Evolutionary conservation across 2,797 vertebrate genomes (phyloP).

Genomic region (Acestrorhynchus altus): DNA sequence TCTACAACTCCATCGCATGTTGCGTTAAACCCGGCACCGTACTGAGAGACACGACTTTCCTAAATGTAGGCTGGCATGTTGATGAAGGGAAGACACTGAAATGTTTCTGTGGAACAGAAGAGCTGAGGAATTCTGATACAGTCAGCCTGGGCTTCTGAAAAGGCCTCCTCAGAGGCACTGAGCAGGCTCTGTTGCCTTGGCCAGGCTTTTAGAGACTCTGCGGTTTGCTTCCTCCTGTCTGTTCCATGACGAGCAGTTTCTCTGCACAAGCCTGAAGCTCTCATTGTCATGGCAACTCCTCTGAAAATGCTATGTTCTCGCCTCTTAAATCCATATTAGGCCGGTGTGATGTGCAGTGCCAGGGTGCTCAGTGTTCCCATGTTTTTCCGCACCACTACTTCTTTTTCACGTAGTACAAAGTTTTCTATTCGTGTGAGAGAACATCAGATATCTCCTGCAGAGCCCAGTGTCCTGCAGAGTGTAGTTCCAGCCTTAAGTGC

Average conservation of each 20-base stretch:
- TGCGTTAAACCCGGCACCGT: too few relatives aligned
- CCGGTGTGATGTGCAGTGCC: not conserved
- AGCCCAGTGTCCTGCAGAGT: not conserved
- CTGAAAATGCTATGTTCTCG: conserved; percentile 21
- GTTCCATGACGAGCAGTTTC: conserved; percentile 12
- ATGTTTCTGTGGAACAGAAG: not conserved
- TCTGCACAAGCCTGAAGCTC: not conserved
- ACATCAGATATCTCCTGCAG: not conserved
- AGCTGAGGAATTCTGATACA: not conserved
- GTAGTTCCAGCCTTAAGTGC: not conserved
- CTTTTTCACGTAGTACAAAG: not conserved
- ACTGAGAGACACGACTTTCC: too few relatives aligned
- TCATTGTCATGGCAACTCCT: conserved; percentile 51
- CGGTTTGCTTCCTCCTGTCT: conserved; percentile 6
- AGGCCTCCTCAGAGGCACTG: not conserved
- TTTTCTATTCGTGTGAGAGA: not conserved
- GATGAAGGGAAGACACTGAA: not conserved
- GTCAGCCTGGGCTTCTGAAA: not conserved
- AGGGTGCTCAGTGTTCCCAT: not conserved
- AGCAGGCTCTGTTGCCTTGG: conserved; percentile 6
- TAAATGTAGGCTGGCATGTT: not conserved
- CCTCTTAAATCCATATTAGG: conserved; percentile 5
- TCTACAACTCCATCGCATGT: too few relatives aligned
- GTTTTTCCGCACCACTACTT: not conserved
- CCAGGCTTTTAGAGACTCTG: conserved; percentile 8